A percentile compares a stretch with the other conserved stretches of the same genome.
phyloP scores from a whole-genome alignment of 2,113 vertebrate genomes.

The Xiphophorus hellerii region DNA sequence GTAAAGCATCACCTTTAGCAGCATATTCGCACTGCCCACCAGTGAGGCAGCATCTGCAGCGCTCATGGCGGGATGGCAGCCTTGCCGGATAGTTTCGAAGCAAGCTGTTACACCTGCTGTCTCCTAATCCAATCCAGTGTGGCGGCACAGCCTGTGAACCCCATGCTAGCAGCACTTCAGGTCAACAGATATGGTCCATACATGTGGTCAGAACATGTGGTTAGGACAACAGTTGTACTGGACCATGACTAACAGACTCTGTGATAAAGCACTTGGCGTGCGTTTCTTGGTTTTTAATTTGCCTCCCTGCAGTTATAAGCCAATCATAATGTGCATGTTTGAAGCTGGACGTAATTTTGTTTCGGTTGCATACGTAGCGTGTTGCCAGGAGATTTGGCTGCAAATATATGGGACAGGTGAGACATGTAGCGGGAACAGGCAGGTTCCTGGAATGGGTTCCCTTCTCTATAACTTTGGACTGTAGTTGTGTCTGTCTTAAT shows the following conservation, averaged over 20 bases:
- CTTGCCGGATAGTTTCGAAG: conserved; percentile 66
- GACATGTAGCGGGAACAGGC: conserved; percentile 59
- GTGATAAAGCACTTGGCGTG: conserved; percentile 21
- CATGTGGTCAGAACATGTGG: conserved; percentile 77
- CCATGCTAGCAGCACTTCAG: conserved; percentile 61
- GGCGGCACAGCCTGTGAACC: conserved; percentile 60
- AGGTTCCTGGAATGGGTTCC: conserved; percentile 63
- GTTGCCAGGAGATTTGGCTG: conserved; percentile 61
- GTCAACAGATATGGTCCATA: conserved; percentile 73
- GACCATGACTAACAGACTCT: conserved; percentile 62
- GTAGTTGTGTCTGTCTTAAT: conserved; percentile 76
- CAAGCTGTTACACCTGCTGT: conserved; percentile 82
- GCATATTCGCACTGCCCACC: conserved; percentile 63
- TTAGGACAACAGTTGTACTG: conserved; percentile 57
- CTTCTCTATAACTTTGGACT: conserved; percentile 66
- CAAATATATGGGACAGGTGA: conserved; percentile 67
- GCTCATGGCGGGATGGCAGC: conserved; percentile 80
- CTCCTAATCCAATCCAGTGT: conserved; percentile 75
- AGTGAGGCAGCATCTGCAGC: conserved; percentile 78
- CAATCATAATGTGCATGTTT: conserved; percentile 9
- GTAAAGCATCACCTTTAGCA: conserved; percentile 58
- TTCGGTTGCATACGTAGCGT: conserved; percentile 35
- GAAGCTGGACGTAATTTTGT: conserved; percentile 50
- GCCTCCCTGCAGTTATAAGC: conserved; percentile 5
- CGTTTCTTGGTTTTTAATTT: conserved; percentile 2